Conservation (phyloP, 2,888 invertebrate genomes). For the Gortyna flavago region DNA sequence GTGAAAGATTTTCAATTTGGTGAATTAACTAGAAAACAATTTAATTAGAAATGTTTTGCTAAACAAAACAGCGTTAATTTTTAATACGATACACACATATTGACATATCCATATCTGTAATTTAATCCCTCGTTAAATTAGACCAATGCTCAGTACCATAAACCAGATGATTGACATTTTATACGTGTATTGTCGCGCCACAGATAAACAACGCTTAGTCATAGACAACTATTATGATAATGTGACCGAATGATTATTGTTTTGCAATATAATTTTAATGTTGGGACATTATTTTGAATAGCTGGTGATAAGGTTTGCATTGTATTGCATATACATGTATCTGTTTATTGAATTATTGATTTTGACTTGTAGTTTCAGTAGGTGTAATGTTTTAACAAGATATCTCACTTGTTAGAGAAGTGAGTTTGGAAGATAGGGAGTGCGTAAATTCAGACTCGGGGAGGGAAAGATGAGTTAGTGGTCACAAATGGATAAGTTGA, state of each 20-base stretch:
- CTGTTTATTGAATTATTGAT: slow-evolving; percentile 20
- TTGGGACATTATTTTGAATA: slow-evolving; percentile 48
- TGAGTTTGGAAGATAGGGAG: background rate
- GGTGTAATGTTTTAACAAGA: too few species aligned
- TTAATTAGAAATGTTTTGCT: too few species aligned
- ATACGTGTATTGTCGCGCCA: slow-evolving; percentile 45
- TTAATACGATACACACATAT: background rate
- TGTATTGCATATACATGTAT: background rate
- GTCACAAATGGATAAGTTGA: background rate
- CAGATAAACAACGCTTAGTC: slow-evolving; percentile 60
- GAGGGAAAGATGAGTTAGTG: background rate
- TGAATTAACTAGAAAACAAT: background rate
- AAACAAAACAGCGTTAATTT: background rate
- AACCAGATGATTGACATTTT: slow-evolving; percentile 64
- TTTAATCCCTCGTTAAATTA: slow-evolving; percentile 36
- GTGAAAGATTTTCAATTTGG: background rate
- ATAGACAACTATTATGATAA: slow-evolving; percentile 62
- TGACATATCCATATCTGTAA: slow-evolving; percentile 35
- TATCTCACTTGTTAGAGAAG: too few species aligned
- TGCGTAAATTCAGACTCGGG: background rate
- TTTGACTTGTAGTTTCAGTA: slow-evolving; percentile 15
- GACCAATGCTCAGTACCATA: slow-evolving; percentile 31
- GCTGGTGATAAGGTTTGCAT: slow-evolving; percentile 20
- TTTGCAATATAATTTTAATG: slow-evolving; percentile 47
- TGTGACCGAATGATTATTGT: slow-evolving; percentile 52